Percentiles rank a stretch among this genome's conserved stretches.
These are phyloP conservation scores for Riparia riparia DNA, from an alignment of 2,113 vertebrate species.

Conservation along the genomic window DNA sequence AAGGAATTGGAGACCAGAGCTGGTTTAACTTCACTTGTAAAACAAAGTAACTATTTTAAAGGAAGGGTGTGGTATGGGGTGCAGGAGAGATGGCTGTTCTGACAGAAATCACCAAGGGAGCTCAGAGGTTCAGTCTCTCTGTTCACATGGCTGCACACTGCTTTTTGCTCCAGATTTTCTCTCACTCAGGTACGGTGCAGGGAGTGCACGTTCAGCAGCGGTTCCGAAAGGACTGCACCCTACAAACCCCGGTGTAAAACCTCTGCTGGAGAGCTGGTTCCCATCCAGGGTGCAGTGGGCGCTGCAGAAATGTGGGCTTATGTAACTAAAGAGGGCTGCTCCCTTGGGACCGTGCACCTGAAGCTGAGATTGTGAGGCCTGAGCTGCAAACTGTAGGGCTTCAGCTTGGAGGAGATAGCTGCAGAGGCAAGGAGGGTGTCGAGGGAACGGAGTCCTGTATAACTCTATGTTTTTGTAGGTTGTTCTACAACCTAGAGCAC, in stretches of 20 bases:
- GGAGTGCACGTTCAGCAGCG: background rate
- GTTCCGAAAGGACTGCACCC: background rate
- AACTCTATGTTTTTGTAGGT: background rate
- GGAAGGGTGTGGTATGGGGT: background rate
- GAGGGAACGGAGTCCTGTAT: background rate
- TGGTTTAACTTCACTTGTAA: background rate
- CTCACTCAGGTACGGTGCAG: background rate
- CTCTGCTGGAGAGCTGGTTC: background rate
- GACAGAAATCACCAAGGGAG: background rate
- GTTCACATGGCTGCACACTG: background rate
- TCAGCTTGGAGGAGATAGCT: background rate
- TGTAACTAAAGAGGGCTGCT: background rate
- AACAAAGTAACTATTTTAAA: background rate
- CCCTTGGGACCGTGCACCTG: background rate
- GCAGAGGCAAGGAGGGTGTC: background rate
- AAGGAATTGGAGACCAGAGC: background rate
- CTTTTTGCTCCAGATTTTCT: background rate
- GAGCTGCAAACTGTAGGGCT: background rate
- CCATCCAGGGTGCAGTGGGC: rapidly evolving
- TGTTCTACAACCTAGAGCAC: background rate
- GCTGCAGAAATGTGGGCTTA: background rate
- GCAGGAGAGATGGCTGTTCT: background rate
- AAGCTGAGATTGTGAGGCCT: background rate
- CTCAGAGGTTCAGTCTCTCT: background rate
- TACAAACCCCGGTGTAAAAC: background rate